These are phyloP conservation scores for Aplidium turbinatum DNA, from an alignment of 23 tunicate genomes.

Conservation along the genomic window DNA sequence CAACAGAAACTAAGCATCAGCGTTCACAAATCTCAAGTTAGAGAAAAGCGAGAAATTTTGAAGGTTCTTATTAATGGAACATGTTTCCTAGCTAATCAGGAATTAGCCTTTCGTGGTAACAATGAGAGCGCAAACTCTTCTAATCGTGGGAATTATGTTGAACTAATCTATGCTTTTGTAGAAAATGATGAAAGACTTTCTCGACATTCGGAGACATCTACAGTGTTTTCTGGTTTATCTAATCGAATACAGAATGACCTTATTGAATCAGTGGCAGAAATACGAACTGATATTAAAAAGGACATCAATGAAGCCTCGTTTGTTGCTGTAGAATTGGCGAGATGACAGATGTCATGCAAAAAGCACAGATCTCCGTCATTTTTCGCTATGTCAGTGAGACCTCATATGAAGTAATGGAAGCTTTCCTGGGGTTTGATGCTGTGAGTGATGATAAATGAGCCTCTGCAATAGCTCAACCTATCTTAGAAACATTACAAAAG, in stretches of 20 bases:
- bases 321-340: conserved; percentile 16
- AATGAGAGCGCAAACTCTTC: not conserved
- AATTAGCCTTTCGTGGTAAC: too few relatives aligned
- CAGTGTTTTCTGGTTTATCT: conserved; percentile 22
- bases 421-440: not conserved
- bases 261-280: too few relatives aligned
- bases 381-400: conserved; percentile 18
- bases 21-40: too few relatives aligned
- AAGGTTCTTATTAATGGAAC: too few relatives aligned
- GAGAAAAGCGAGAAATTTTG: too few relatives aligned
- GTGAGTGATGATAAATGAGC: too few relatives aligned
- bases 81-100: too few relatives aligned
- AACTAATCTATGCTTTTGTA: conserved; percentile 1
- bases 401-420: not conserved
- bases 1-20: too few relatives aligned
- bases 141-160: not conserved
- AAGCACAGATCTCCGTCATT: not conserved
- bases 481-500: conserved; percentile 6
- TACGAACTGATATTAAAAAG: too few relatives aligned
- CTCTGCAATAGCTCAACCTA: too few relatives aligned
- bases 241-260: not conserved
- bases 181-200: conserved; percentile 28
- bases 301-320: not conserved
- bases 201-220: conserved; percentile 21
- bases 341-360: conserved; percentile 13